Conservation (phyloP, 2,113 vertebrate species). For the Thermophis baileyi region DNA sequence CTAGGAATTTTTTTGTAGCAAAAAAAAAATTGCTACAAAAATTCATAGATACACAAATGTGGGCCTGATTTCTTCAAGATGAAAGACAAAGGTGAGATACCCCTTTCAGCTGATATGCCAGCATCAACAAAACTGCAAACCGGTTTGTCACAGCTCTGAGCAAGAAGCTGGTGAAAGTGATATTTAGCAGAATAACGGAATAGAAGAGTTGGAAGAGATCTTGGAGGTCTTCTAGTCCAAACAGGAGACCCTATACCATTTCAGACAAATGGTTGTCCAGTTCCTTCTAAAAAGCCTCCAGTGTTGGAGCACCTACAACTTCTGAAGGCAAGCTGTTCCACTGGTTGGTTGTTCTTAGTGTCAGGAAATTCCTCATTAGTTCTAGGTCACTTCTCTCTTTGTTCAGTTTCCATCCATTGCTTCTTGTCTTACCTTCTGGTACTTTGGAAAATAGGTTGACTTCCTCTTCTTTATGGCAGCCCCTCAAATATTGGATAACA, state of each 20-base stretch:
- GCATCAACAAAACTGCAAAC: slow-evolving; percentile 57
- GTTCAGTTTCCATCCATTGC: neutral
- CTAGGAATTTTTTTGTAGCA: slow-evolving; percentile 37
- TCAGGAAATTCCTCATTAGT: neutral
- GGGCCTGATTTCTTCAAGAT: slow-evolving; percentile 58
- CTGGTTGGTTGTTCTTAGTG: neutral
- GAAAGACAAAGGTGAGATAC: slow-evolving; percentile 60
- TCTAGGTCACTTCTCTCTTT: neutral
- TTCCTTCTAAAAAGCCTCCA: neutral
- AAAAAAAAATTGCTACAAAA: neutral
- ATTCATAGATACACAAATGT: slow-evolving; percentile 41
- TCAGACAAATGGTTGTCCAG: neutral
- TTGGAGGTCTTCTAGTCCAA: neutral
- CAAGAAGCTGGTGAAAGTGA: slow-evolving; percentile 60
- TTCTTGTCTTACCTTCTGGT: neutral
- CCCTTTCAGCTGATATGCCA: neutral
- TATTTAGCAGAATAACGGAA: slow-evolving; percentile 32
- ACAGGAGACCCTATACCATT: neutral
- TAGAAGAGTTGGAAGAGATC: neutral
- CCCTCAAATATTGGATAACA: neutral
- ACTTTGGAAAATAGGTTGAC: neutral
- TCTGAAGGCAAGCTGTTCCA: neutral
- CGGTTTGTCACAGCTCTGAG: slow-evolving; percentile 52
- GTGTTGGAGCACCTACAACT: neutral
- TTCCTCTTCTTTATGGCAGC: neutral